Conservation (phyloP, 2,888 invertebrate genomes). For the Drosophila limbata region DNA sequence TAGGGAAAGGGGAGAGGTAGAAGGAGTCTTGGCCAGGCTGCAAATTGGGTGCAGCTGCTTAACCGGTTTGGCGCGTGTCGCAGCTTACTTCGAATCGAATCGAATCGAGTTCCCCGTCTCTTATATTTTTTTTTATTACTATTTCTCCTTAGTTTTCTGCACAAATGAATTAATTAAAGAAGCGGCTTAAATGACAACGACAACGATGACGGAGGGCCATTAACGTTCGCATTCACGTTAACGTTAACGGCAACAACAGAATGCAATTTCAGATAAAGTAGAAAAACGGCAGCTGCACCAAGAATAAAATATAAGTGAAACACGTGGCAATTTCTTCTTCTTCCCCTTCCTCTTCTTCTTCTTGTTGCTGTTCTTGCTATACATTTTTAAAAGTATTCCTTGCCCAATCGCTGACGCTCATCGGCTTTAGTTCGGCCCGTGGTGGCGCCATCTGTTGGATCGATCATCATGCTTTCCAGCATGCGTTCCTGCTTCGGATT, state of each 20-base stretch:
- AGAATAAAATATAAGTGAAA: neutral
- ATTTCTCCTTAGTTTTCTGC: constrained; percentile 36
- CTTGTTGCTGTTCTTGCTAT: neutral
- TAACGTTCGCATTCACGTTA: constrained; percentile 49
- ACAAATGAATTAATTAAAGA: constrained; percentile 74
- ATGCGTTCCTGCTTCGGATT: constrained; percentile 93
- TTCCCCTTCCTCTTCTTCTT: neutral
- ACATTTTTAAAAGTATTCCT: constrained; percentile 61
- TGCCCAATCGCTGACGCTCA: constrained; percentile 46
- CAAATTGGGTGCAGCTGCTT: constrained; percentile 76
- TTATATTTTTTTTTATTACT: constrained; percentile 14
- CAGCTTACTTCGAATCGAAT: constrained; percentile 24
- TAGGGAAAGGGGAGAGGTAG: neutral
- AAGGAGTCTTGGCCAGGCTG: constrained; percentile 17
- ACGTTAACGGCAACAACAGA: constrained; percentile 34
- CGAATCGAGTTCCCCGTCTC: neutral
- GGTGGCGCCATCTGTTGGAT: constrained; percentile 89
- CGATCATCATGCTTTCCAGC: constrained; percentile 97
- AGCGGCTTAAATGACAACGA: constrained; percentile 50
- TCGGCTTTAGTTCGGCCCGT: constrained; percentile 86
- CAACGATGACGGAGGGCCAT: constrained; percentile 49
- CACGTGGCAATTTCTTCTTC: constrained; percentile 2
- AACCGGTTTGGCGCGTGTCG: constrained; percentile 75
- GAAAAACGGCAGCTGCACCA: constrained; percentile 1
- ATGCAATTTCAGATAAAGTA: neutral